Percentiles rank a stretch among this genome's conserved stretches.
phyloP scores from a whole-genome alignment of 2,113 vertebrate genomes.

The Chaetodon auriga region DNA sequence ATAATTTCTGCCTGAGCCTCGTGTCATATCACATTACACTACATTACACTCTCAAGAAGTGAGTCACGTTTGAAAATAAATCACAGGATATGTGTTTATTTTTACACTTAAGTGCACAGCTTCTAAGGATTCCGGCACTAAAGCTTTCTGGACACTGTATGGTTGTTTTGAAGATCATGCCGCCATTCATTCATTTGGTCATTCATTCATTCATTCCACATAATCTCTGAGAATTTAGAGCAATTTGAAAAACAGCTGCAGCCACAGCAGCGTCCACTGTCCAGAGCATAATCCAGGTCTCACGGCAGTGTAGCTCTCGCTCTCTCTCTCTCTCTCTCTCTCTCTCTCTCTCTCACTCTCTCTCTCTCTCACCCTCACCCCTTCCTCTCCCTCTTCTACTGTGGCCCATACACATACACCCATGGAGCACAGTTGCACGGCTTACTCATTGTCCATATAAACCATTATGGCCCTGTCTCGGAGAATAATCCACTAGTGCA shows the following conservation, averaged over 20 bases:
- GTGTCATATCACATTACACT: neutral
- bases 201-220: slow-evolving; percentile 75
- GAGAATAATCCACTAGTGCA: slow-evolving; percentile 76
- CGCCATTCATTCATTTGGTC: slow-evolving; percentile 73
- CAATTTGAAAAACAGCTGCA: slow-evolving; percentile 79
- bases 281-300: slow-evolving; percentile 81
- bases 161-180: slow-evolving; percentile 46
- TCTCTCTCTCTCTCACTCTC: slow-evolving; percentile 11
- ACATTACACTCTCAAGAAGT: neutral
- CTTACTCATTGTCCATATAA: slow-evolving; percentile 72
- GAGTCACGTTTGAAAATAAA: neutral
- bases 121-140: neutral
- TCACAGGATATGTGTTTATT: neutral
- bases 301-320: slow-evolving; percentile 67
- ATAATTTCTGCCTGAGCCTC: neutral
- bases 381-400: slow-evolving; percentile 28
- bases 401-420: slow-evolving; percentile 31
- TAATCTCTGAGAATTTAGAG: slow-evolving; percentile 86
- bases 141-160: slow-evolving; percentile 35
- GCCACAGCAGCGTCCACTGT: slow-evolving; percentile 68
- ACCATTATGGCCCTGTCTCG: slow-evolving; percentile 64
- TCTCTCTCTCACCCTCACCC: slow-evolving; percentile 1
- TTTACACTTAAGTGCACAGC: neutral
- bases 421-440: slow-evolving; percentile 44
- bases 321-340: slow-evolving; percentile 28